Evolutionary conservation across 1,140 invertebrate genomes (phyloP), one percentile per base, ranked within the genome.

Genomic region (Oncopeltus fasciatus): DNA sequence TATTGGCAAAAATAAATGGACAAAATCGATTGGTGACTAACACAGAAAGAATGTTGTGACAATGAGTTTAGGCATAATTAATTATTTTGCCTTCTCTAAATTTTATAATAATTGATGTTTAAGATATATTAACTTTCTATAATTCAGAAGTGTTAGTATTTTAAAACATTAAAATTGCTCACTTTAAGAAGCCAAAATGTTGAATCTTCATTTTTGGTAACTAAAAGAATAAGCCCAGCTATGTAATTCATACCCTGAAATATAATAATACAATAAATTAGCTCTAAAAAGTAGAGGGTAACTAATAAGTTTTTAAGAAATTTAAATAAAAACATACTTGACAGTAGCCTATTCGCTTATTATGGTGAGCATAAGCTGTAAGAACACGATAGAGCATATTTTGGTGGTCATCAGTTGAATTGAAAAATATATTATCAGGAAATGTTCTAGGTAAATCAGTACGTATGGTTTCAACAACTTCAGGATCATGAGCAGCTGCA

Each of bases 341-440:
- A 71, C 92, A 95, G 72, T 96, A 96, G 59, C 90, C 90, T 67
- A 94, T 83, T 65, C 83, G 80, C 67, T 80, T 79, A 74, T 94
- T 94, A 65, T 91, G 85, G 72, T 91, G 85, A 59, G 90, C 88
- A 77, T 92, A 90, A n/a, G 91, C 88, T 64, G 87, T 78, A 59
- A 95, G 75, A 68, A 95, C 83, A 76, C 93, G 89, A 67, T 83
- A 90, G 16, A 96, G 75, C 68, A 86, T 82, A 29, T 82, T 76
- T 63, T 88, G 84, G 67, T 86, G 81, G 65, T 82, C 80, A 56
- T 81, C 78, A 66, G 84, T 83, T 63, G 81, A 82, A 65, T 84
- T 83, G 70, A 95, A 95, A 73, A 87, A 90, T 69, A 95, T 92
- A 75, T 95, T 96, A 72, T 95, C 90, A 64, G 92, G 92, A 77